Percentiles rank a stretch among this genome's conserved stretches.
Evolutionary conservation across 2,113 vertebrate species (phyloP).

Genomic region (Rhabdomys dilectus): DNA sequence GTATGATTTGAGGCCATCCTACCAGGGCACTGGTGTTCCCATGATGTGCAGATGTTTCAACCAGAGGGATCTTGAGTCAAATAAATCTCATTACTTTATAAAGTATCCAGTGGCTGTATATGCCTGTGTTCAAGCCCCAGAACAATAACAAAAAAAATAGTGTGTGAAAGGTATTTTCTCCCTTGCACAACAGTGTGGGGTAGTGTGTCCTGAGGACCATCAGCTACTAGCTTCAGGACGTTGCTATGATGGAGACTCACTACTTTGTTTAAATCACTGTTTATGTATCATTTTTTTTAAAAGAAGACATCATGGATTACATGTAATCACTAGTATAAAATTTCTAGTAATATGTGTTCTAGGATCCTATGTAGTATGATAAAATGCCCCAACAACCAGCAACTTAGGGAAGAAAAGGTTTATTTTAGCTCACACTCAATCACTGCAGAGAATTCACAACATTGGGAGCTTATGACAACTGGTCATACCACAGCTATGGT

Average conservation of each 20-base stretch:
- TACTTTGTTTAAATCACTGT: not conserved
- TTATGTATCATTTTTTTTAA: not conserved
- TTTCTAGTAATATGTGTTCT: not conserved
- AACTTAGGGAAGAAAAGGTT: not conserved
- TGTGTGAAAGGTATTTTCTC: not conserved
- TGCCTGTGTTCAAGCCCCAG: not conserved
- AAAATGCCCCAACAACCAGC: not conserved
- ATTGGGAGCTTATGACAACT: not conserved
- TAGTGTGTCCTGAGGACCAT: not conserved
- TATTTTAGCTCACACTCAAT: not conserved
- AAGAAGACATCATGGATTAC: not conserved
- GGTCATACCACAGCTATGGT: not conserved
- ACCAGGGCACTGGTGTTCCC: not conserved
- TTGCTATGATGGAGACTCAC: conserved; percentile 54
- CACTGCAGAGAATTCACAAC: not conserved
- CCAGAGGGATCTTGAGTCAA: not conserved
- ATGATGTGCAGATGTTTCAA: not conserved
- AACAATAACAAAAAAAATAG: not conserved
- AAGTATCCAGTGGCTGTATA: not conserved
- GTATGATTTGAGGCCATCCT: not conserved
- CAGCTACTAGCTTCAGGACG: conserved; percentile 70
- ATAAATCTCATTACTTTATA: not conserved
- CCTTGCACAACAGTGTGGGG: not conserved
- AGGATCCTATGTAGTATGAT: not conserved
- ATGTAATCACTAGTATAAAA: conserved; percentile 19